Conservation (phyloP, 2,113 vertebrate genomes). For the Lepus americanus region DNA sequence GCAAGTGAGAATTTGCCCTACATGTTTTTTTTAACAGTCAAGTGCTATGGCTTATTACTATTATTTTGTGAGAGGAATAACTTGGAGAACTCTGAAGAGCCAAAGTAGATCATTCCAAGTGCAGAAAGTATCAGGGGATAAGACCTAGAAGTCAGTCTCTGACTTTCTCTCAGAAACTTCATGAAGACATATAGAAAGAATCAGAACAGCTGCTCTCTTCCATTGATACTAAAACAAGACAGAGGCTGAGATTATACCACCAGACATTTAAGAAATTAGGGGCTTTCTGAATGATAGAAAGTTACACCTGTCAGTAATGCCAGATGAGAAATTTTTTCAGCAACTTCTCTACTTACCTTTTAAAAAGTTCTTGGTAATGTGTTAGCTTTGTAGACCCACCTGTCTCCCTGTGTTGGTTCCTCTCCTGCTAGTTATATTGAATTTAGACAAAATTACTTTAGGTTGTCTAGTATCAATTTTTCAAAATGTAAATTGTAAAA, state of each 20-base stretch:
- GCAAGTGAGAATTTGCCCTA: not conserved
- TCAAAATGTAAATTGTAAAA: not conserved
- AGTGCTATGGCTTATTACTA: not conserved
- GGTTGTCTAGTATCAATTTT: not conserved
- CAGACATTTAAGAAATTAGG: not conserved
- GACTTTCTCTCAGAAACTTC: not conserved
- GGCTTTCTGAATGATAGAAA: not conserved
- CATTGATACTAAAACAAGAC: not conserved
- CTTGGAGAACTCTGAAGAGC: not conserved
- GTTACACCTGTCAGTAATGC: not conserved
- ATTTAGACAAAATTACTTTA: not conserved
- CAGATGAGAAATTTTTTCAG: not conserved
- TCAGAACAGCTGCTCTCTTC: not conserved
- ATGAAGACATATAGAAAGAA: not conserved
- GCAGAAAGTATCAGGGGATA: not conserved
- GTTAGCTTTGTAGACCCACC: not conserved
- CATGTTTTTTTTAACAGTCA: constrained; percentile 4
- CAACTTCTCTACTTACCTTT: not conserved
- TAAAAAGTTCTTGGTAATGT: not conserved
- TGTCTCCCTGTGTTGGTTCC: not conserved
- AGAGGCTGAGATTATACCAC: not conserved
- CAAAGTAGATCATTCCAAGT: not conserved
- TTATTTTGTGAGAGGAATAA: not conserved
- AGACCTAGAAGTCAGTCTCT: not conserved
- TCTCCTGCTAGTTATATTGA: not conserved